phyloP scores from a whole-genome alignment of 1,140 invertebrate genomes.

The Zaprionus taronus region DNA sequence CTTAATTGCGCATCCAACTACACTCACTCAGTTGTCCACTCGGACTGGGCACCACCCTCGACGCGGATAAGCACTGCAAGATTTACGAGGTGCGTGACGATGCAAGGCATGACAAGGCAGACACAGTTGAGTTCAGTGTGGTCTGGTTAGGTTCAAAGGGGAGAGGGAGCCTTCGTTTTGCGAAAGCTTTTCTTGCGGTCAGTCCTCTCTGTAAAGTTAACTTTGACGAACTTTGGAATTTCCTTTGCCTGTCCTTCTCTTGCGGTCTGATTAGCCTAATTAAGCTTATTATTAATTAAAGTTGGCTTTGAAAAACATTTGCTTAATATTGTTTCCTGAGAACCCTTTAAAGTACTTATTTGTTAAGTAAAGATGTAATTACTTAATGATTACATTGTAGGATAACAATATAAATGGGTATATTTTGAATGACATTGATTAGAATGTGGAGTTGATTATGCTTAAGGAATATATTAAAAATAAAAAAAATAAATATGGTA shows the following conservation, averaged over 20 bases:
- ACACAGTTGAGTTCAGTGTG: neutral
- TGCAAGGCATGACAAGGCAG: neutral
- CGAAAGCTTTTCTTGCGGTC: neutral
- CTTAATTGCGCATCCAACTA: constrained; percentile 34
- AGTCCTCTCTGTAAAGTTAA: neutral
- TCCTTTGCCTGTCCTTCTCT: neutral
- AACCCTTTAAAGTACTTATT: too few relatives aligned
- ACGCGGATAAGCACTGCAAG: constrained; percentile 20
- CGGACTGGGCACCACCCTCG: constrained; percentile 4
- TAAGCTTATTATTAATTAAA: neutral
- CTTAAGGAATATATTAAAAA: too few relatives aligned
- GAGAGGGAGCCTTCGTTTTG: too few relatives aligned
- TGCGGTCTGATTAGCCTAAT: neutral
- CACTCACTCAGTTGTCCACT: neutral
- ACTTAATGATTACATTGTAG: too few relatives aligned
- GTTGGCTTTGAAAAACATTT: neutral
- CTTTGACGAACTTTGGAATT: neutral
- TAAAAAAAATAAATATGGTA: too few relatives aligned
- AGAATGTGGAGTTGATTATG: too few relatives aligned
- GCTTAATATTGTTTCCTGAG: too few relatives aligned
- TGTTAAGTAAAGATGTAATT: too few relatives aligned
- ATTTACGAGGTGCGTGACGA: constrained; percentile 20
- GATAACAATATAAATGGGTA: too few relatives aligned
- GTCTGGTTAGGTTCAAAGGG: too few relatives aligned
- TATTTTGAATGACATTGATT: too few relatives aligned